Evolutionary conservation across 2,888 invertebrate genomes (phyloP).

Genomic region (Drosophila nr. medialis): DNA sequence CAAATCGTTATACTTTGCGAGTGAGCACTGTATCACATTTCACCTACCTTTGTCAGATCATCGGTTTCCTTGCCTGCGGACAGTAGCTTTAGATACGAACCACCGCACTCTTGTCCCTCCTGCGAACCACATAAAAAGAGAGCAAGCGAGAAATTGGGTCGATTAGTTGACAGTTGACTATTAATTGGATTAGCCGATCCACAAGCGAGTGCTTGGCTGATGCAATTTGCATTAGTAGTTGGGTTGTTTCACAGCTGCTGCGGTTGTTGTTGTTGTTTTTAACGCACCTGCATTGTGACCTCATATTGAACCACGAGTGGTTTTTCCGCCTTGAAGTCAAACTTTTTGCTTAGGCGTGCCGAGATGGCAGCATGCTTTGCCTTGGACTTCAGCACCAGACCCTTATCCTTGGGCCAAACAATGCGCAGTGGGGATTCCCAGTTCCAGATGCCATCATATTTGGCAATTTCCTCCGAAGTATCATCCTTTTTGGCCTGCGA

Average conservation of each 20-base stretch:
- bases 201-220: slow-evolving; percentile 52
- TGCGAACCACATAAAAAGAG: slow-evolving; percentile 81
- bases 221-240: slow-evolving; percentile 52
- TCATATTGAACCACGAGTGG: slow-evolving; percentile 97
- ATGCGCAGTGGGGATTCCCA: slow-evolving; percentile 90
- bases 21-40: slow-evolving; percentile 2
- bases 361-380: slow-evolving; percentile 98
- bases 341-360: slow-evolving; percentile 90
- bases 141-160: slow-evolving; percentile 60
- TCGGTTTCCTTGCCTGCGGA: slow-evolving; percentile 89
- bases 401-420: slow-evolving; percentile 92
- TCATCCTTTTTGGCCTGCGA: slow-evolving; percentile 97
- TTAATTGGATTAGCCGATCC: slow-evolving; percentile 75
- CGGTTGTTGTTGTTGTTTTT: neutral
- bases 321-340: slow-evolving; percentile 91
- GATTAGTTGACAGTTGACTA: slow-evolving; percentile 53
- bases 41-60: slow-evolving; percentile 88
- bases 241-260: neutral
- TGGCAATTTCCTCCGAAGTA: slow-evolving; percentile 94
- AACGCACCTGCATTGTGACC: slow-evolving; percentile 90
- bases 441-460: slow-evolving; percentile 95
- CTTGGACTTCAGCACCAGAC: slow-evolving; percentile 95
- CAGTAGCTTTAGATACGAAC: slow-evolving; percentile 97
- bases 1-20: neutral
- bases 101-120: slow-evolving; percentile 99